A percentile compares a stretch with the other conserved stretches of the same genome.
Conservation (phyloP, 1,140 invertebrate genomes). For the Drosophila albomicans region DNA sequence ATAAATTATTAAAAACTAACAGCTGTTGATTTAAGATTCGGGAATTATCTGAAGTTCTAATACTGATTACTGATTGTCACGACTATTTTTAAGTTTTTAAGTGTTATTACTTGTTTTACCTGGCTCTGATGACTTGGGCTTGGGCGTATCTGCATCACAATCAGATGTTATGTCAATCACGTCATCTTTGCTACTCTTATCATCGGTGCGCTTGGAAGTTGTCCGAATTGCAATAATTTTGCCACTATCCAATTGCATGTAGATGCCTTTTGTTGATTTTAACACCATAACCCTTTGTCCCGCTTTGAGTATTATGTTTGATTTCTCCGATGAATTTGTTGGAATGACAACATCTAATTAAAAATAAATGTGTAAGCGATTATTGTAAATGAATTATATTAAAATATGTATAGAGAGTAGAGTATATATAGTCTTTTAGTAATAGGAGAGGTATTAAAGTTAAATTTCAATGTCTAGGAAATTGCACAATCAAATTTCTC, state of each 20-base stretch:
- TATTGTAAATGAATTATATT: too few relatives aligned
- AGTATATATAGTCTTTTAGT: too few relatives aligned
- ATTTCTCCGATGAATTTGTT: constrained; percentile 94
- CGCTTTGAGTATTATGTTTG: constrained; percentile 94
- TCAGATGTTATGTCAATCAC: constrained; percentile 81
- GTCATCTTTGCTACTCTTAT: constrained; percentile 66
- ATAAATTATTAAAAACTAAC: too few relatives aligned
- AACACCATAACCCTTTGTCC: constrained; percentile 97
- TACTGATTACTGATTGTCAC: too few relatives aligned
- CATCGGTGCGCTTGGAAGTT: constrained; percentile 65
- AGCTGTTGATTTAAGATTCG: too few relatives aligned
- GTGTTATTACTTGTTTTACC: constrained; percentile 36
- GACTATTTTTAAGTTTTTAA: too few relatives aligned
- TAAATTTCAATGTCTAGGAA: too few relatives aligned
- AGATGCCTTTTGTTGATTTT: constrained; percentile 97
- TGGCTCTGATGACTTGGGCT: constrained; percentile 60
- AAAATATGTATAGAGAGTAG: too few relatives aligned
- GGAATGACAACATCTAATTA: constrained; percentile 95
- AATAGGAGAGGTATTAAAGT: too few relatives aligned
- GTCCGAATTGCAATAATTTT: constrained; percentile 96
- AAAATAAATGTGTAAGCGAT: background rate
- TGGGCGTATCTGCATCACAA: constrained; percentile 64
- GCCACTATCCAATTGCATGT: constrained; percentile 97
- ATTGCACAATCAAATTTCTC: too few relatives aligned
- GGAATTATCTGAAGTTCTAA: too few relatives aligned